Evolutionary conservation across 2,888 invertebrate genomes (phyloP).

Genomic region (Choreutis nemorana): DNA sequence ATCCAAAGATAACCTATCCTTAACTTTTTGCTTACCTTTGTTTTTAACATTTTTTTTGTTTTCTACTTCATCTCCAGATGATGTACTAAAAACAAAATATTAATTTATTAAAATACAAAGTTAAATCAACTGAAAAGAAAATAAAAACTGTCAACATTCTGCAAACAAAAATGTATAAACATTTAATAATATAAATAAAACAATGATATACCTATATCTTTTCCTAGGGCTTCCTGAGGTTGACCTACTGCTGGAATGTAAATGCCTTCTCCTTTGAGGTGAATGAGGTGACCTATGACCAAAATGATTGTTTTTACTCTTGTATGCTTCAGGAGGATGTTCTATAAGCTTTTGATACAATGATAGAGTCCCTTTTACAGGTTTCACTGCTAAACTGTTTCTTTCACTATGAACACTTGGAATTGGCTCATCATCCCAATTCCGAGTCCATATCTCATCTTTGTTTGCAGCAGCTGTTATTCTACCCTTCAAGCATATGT

Average conservation of each 20-base stretch:
- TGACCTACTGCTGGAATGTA: constrained; percentile 41
- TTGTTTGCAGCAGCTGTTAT: constrained; percentile 90
- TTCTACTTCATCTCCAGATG: constrained; percentile 62
- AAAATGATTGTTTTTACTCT: constrained; percentile 28
- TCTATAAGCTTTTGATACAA: constrained; percentile 68
- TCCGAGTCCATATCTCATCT: constrained; percentile 86
- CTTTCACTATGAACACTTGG: constrained; percentile 87
- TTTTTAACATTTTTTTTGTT: constrained; percentile 49
- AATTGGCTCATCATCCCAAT: constrained; percentile 95
- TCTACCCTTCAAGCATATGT: constrained; percentile 92
- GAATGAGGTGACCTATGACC: constrained; percentile 35
- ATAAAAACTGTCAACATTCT: constrained; percentile 2
- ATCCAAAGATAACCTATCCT: constrained; percentile 63
- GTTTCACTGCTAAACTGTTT: constrained; percentile 70
- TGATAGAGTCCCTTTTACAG: constrained; percentile 64
- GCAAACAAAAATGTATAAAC: too few relatives aligned
- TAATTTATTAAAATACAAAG: constrained; percentile 3
- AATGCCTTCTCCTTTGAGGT: constrained; percentile 39
- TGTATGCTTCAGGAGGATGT: constrained; percentile 26
- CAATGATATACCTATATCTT: constrained; percentile 38
- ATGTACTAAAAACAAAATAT: constrained; percentile 41
- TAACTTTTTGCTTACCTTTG: constrained; percentile 59
- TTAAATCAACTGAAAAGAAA: constrained; percentile 4
- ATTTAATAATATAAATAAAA: background rate
- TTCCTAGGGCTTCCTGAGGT: constrained; percentile 62